phyloP scores from a whole-genome alignment of 2,888 invertebrate genomes.

The Geotrupes spiniger region DNA sequence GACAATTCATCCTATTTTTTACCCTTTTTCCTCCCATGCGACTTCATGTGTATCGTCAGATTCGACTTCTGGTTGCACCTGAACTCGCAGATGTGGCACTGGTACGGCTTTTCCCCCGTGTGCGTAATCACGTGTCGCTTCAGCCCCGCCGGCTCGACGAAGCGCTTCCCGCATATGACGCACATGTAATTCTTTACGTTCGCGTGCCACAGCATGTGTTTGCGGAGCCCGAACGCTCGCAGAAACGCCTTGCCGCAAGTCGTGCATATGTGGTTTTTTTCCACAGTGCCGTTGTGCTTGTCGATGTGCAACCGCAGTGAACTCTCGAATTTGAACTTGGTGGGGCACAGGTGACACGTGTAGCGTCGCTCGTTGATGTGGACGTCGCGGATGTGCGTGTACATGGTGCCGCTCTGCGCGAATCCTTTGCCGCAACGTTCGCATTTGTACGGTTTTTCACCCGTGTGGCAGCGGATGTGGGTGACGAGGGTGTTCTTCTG shows the following conservation, averaged over 20 bases:
- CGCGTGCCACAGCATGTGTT: background rate
- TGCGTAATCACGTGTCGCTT: background rate
- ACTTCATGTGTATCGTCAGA: background rate
- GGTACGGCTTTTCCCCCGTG: background rate
- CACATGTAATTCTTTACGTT: background rate
- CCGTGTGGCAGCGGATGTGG: background rate
- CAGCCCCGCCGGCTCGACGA: background rate
- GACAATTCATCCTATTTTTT: no score
- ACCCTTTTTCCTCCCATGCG: background rate
- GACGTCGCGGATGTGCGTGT: background rate
- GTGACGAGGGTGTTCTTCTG: background rate
- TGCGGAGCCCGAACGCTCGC: background rate
- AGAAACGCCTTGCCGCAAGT: background rate
- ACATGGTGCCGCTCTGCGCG: background rate
- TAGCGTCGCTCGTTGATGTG: background rate
- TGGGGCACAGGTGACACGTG: background rate
- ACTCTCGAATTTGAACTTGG: background rate
- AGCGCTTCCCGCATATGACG: background rate
- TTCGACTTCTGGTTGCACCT: background rate
- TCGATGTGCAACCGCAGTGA: background rate
- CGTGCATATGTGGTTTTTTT: background rate
- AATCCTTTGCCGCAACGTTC: conserved; percentile 3
- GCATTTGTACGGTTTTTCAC: conserved; percentile 3
- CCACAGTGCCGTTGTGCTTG: background rate
- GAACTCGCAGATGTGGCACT: conserved; percentile 1